Evolutionary conservation across 2,888 invertebrate genomes (phyloP).

Genomic region (Synergus laeviventris): DNA sequence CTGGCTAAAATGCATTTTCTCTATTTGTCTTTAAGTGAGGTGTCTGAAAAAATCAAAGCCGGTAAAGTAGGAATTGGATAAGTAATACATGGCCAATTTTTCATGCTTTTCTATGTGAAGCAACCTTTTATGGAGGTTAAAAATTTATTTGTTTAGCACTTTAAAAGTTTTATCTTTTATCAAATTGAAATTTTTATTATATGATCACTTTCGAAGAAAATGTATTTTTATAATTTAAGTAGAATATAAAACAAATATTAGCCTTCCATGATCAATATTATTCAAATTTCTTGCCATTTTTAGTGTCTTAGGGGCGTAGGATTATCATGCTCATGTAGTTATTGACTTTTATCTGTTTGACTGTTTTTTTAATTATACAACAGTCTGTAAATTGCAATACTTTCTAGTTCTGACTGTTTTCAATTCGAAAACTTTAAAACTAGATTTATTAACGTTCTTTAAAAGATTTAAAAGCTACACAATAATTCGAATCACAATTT

Average conservation of each 20-base stretch:
- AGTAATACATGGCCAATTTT: too few relatives aligned
- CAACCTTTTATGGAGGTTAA: not conserved
- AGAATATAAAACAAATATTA: conserved; percentile 7
- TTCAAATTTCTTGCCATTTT: not conserved
- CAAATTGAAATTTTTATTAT: not conserved
- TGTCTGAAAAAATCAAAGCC: too few relatives aligned
- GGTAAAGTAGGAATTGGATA: too few relatives aligned
- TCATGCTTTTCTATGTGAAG: not conserved
- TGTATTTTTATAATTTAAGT: not conserved
- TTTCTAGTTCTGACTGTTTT: too few relatives aligned
- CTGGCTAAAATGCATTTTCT: too few relatives aligned
- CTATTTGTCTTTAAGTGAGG: too few relatives aligned
- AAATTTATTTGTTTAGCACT: not conserved
- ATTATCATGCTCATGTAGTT: not conserved
- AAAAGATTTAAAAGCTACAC: not conserved
- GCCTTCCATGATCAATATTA: conserved; percentile 3
- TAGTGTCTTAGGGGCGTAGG: not conserved
- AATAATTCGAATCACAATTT: not conserved
- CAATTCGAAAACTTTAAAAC: too few relatives aligned
- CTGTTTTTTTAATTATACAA: too few relatives aligned
- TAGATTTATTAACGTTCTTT: too few relatives aligned
- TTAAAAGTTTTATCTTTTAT: conserved; percentile 3
- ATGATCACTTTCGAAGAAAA: not conserved
- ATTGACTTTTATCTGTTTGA: too few relatives aligned
- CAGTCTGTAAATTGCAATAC: too few relatives aligned